These are phyloP conservation scores for Abramis brama DNA, from an alignment of 2,113 vertebrate species.

Conservation along the genomic window DNA sequence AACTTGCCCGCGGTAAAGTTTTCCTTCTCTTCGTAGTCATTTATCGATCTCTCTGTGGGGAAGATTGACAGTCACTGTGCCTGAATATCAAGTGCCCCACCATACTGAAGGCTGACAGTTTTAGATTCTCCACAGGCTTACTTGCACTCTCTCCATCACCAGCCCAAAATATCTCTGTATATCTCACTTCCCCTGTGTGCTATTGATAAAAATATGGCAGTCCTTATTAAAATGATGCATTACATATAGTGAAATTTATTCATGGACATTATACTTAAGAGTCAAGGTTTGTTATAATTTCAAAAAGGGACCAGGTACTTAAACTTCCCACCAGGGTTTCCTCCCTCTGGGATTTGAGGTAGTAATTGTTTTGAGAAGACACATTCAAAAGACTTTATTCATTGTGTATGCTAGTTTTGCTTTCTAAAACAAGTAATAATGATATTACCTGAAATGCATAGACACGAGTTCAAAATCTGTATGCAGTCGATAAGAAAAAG, in stretches of 20 bases:
- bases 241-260: slow-evolving; percentile 10
- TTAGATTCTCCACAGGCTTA: slow-evolving; percentile 41
- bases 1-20: slow-evolving; percentile 73
- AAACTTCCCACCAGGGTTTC: neutral
- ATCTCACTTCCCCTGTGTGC: neutral
- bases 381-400: neutral
- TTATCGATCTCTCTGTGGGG: slow-evolving; percentile 69
- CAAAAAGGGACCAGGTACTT: neutral
- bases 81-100: slow-evolving; percentile 65
- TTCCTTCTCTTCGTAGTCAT: slow-evolving; percentile 74
- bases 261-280: neutral
- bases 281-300: neutral
- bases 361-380: neutral
- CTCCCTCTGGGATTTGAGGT: neutral
- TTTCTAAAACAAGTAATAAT: neutral
- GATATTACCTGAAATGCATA: neutral
- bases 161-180: slow-evolving; percentile 7
- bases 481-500: slow-evolving; percentile 29
- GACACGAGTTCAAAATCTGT: neutral
- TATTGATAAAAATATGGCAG: neutral
- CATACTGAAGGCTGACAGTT: slow-evolving; percentile 44
- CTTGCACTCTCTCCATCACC: slow-evolving; percentile 16
- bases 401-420: neutral
- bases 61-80: slow-evolving; percentile 62
- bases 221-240: slow-evolving; percentile 4